These are phyloP conservation scores for Micropoecilia bifurca DNA, from an alignment of 2,797 vertebrate species.

Conservation along the genomic window DNA sequence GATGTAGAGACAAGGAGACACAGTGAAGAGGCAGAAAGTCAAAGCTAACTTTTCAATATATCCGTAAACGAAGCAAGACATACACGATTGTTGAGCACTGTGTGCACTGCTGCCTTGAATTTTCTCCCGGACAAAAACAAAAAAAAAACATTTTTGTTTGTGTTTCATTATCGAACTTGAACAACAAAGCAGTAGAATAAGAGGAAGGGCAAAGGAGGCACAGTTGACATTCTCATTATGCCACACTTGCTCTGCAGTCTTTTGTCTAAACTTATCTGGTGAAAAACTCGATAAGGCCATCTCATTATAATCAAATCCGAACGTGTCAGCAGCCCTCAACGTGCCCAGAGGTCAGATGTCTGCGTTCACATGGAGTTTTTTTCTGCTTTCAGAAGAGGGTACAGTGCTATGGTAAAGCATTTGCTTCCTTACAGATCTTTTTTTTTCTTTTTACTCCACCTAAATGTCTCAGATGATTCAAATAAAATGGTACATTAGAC, in stretches of 20 bases:
- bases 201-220: conserved; percentile 57
- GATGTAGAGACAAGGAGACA: conserved; percentile 21
- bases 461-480: background rate
- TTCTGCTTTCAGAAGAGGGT: conserved; percentile 16
- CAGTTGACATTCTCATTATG: conserved; percentile 52
- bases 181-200: conserved; percentile 63
- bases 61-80: conserved; percentile 13
- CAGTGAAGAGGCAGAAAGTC: conserved; percentile 41
- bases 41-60: conserved; percentile 39
- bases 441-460: background rate
- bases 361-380: conserved; percentile 4
- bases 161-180: conserved; percentile 53
- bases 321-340: conserved; percentile 23
- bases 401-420: background rate
- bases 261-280: conserved; percentile 35
- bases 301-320: conserved; percentile 59
- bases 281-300: conserved; percentile 43
- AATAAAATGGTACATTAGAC: background rate
- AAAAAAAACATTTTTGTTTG: conserved; percentile 49
- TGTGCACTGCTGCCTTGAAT: conserved; percentile 28
- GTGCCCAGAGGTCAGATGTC: conserved; percentile 14
- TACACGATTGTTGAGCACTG: conserved; percentile 11
- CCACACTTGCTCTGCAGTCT: conserved; percentile 41
- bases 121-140: conserved; percentile 39
- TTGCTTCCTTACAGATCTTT: background rate